These are phyloP conservation scores for Maniola jurtina DNA, from an alignment of 1,140 invertebrate genomes.

Conservation along the genomic window DNA sequence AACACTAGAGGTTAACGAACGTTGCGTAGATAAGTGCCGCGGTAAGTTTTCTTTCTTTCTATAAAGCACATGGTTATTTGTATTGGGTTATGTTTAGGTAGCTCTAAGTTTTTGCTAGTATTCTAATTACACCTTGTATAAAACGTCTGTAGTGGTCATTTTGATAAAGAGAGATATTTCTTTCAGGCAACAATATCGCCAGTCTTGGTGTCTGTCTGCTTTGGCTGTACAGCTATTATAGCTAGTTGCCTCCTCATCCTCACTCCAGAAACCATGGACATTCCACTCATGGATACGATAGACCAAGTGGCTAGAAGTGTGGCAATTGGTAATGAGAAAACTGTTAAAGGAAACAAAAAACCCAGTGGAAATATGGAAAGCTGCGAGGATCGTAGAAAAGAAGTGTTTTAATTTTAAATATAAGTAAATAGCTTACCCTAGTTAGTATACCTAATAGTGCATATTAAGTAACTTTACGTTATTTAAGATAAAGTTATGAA, in stretches of 20 bases:
- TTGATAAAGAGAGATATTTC: background rate
- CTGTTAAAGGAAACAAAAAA: background rate
- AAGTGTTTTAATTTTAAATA: background rate
- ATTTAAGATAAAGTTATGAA: too few relatives aligned
- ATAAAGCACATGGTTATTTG: too few relatives aligned
- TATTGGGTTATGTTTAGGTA: too few relatives aligned
- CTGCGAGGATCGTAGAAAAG: background rate
- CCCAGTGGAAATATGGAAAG: background rate
- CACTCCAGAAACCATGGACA: conserved; percentile 85
- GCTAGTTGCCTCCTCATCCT: conserved; percentile 81
- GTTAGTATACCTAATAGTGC: too few relatives aligned
- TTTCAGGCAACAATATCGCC: conserved; percentile 49
- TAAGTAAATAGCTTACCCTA: too few relatives aligned
- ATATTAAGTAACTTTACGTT: too few relatives aligned
- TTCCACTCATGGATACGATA: conserved; percentile 84
- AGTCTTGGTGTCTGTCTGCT: conserved; percentile 81
- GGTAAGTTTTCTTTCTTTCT: too few relatives aligned
- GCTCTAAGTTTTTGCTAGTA: too few relatives aligned
- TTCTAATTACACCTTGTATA: too few relatives aligned
- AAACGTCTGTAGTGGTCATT: too few relatives aligned
- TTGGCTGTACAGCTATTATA: conserved; percentile 79
- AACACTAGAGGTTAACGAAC: too few relatives aligned
- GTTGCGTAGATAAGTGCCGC: too few relatives aligned
- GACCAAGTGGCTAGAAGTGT: conserved; percentile 37
- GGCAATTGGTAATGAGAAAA: background rate